phyloP scores from a whole-genome alignment of 1,140 invertebrate species.

The Drosophila malerkotliana region DNA sequence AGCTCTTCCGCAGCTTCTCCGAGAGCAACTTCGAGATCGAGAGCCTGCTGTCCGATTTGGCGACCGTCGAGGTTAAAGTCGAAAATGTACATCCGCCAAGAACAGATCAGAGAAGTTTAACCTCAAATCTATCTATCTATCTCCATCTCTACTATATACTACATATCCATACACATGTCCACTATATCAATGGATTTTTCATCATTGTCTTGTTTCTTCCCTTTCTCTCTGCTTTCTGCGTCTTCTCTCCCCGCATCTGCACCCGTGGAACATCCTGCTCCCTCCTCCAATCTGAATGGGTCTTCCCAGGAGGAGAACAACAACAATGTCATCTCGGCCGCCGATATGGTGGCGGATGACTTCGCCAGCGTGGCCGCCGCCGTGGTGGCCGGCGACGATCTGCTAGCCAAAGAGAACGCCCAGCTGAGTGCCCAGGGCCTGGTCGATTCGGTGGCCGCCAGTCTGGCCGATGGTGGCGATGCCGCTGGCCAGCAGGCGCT shows the following conservation, averaged over 20 bases:
- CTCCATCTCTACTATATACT: not conserved
- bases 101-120: conserved; percentile 60
- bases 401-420: conserved; percentile 70
- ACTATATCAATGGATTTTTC: conserved; percentile 32
- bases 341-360: conserved; percentile 47
- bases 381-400: conserved; percentile 64
- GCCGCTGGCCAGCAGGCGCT: conserved; percentile 39
- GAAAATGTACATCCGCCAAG: conserved; percentile 77
- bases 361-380: conserved; percentile 68
- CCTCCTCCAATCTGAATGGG: conserved; percentile 34
- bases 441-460: conserved; percentile 67
- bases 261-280: conserved; percentile 2
- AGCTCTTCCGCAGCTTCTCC: conserved; percentile 81
- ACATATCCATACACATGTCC: not conserved
- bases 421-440: conserved; percentile 63
- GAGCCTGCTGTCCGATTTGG: conserved; percentile 85
- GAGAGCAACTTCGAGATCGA: conserved; percentile 85
- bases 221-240: conserved; percentile 4
- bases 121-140: conserved; percentile 1
- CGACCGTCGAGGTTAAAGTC: conserved; percentile 85
- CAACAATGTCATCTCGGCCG: conserved; percentile 68
- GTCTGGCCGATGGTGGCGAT: conserved; percentile 49
- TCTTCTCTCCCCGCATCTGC: not conserved
- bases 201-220: conserved; percentile 40
- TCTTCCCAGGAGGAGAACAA: conserved; percentile 78